These are phyloP conservation scores for Pseudomyrmex sp. DNA, from an alignment of 1,140 invertebrate genomes.

Conservation along the genomic window DNA sequence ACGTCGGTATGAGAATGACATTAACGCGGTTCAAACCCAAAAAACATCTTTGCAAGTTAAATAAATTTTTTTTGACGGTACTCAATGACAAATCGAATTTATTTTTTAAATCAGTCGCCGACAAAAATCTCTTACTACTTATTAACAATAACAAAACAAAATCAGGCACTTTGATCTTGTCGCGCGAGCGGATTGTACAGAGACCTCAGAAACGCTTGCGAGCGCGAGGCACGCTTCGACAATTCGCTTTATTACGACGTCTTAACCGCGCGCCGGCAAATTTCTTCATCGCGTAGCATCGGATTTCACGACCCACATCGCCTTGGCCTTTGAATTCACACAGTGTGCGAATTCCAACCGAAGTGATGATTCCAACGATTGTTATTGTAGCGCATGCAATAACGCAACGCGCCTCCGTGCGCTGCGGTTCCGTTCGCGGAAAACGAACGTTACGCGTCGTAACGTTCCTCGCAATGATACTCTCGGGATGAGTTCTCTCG, in stretches of 20 bases:
- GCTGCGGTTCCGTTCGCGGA: constrained; percentile 64
- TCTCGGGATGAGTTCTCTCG: constrained; percentile 15
- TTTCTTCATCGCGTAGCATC: constrained; percentile 62
- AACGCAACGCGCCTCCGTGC: background rate
- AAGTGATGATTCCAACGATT: background rate
- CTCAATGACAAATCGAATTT: too few species aligned
- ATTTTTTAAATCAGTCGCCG: too few species aligned
- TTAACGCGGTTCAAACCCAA: too few species aligned
- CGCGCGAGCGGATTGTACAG: background rate
- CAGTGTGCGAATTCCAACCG: background rate
- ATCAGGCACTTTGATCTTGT: background rate
- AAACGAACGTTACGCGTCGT: constrained; percentile 28
- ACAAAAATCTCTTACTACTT: too few species aligned
- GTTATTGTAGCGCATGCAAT: constrained; percentile 5
- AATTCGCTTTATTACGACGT: constrained; percentile 73
- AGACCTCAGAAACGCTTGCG: too few species aligned
- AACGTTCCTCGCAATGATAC: constrained; percentile 5
- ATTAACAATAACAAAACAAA: too few species aligned
- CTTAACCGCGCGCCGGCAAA: constrained; percentile 62
- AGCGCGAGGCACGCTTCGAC: background rate
- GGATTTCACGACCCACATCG: constrained; percentile 71
- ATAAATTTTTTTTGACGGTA: too few species aligned
- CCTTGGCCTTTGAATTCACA: constrained; percentile 79
- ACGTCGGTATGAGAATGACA: too few species aligned
- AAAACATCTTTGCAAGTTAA: too few species aligned